Conservation (phyloP, 2,797 vertebrate species). For the Amblyopsis hoosieri region DNA sequence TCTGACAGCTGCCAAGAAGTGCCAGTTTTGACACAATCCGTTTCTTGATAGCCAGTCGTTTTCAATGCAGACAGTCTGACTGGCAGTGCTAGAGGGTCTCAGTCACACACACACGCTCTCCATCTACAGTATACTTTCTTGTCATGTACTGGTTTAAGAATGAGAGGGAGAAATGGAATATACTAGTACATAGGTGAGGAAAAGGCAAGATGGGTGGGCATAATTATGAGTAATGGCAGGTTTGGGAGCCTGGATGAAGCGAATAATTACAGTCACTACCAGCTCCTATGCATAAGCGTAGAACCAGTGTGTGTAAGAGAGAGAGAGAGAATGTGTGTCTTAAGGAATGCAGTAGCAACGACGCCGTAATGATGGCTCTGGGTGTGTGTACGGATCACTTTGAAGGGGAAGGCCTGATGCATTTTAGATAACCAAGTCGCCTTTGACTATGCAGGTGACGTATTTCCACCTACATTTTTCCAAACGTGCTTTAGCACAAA, state of each 20-base stretch:
- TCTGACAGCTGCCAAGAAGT: conserved; percentile 47
- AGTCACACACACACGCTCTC: conserved; percentile 25
- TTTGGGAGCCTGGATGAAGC: conserved; percentile 59
- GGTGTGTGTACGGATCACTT: not conserved
- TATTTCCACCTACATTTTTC: no score
- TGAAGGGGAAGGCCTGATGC: not conserved
- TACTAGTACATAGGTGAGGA: conserved; percentile 8
- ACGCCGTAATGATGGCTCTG: no score
- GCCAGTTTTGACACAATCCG: conserved; percentile 50
- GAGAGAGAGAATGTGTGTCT: not conserved
- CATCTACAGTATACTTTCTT: conserved; percentile 6
- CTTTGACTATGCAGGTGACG: conserved; percentile 16
- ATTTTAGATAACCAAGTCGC: conserved; percentile 8
- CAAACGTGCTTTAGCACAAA: not conserved
- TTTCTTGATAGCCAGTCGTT: conserved; percentile 44
- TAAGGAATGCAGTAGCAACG: no score
- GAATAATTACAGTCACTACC: conserved; percentile 61
- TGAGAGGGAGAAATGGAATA: conserved; percentile 26
- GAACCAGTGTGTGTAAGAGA: not conserved
- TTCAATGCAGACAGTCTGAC: conserved; percentile 45
- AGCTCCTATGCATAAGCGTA: conserved; percentile 4
- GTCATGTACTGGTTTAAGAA: conserved; percentile 22
- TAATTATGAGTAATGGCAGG: conserved; percentile 76
- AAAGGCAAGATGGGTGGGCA: conserved; percentile 32
- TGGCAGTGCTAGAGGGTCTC: conserved; percentile 36